Evolutionary conservation across 2,797 vertebrate species (phyloP).

Genomic region (Pyrocephalus nanus): DNA sequence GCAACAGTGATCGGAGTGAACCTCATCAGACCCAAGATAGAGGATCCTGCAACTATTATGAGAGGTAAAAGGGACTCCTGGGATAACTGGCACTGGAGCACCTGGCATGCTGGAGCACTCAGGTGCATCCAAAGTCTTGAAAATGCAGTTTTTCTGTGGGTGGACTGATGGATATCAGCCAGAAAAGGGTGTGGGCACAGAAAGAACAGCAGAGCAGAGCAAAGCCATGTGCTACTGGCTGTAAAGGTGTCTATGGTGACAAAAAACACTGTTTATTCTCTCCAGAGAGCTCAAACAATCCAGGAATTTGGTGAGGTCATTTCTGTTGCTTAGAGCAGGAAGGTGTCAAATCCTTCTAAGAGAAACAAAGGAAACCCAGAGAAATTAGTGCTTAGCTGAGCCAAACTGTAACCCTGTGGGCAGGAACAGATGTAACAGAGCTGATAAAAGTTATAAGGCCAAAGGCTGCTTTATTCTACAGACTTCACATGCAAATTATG

Average conservation of each 20-base stretch:
- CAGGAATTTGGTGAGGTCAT: background rate
- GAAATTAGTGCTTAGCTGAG: background rate
- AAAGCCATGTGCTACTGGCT: background rate
- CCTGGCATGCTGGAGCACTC: background rate
- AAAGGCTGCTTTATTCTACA: background rate
- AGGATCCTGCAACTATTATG: conserved; percentile 94
- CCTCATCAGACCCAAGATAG: conserved; percentile 90
- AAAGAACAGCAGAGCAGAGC: background rate
- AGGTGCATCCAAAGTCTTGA: background rate
- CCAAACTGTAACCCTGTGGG: background rate
- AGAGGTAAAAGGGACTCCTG: conserved; percentile 79
- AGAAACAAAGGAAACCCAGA: background rate
- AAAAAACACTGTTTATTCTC: background rate
- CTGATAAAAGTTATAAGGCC: background rate
- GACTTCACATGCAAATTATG: background rate
- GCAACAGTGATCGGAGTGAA: conserved; percentile 98
- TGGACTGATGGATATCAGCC: background rate
- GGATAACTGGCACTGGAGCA: background rate
- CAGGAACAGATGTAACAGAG: background rate
- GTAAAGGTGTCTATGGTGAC: background rate
- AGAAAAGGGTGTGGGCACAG: background rate
- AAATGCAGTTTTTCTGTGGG: background rate
- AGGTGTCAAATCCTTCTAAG: background rate
- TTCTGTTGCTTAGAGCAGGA: background rate
- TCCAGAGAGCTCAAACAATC: background rate